A percentile compares a stretch with the other conserved stretches of the same genome.
These are phyloP conservation scores for Peromyscus nudipes DNA, from an alignment of 2,797 vertebrate species.

Conservation along the genomic window DNA sequence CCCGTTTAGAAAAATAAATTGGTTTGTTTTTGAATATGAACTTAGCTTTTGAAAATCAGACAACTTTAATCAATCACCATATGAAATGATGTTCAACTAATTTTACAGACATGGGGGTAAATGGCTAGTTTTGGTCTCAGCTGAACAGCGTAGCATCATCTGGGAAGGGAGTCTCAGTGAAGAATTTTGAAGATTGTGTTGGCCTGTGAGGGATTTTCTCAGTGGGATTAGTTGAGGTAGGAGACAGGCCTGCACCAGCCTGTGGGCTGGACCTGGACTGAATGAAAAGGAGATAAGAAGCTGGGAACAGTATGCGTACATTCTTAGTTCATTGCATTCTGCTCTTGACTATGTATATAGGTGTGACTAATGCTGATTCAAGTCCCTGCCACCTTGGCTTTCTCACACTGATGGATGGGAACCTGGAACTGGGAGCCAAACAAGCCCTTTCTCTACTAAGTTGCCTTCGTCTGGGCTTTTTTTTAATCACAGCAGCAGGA, in stretches of 20 bases:
- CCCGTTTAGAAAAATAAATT: background rate
- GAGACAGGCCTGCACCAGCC: background rate
- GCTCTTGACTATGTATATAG: no score
- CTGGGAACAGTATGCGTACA: background rate
- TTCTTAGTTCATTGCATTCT: background rate
- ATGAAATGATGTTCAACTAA: background rate
- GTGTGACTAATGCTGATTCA: background rate
- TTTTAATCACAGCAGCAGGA: background rate
- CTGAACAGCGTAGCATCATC: background rate
- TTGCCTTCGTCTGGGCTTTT: background rate
- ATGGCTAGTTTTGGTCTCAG: background rate
- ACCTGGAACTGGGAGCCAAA: background rate
- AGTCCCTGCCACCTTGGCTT: background rate
- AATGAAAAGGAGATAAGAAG: no score
- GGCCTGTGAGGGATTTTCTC: background rate
- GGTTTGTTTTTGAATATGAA: background rate
- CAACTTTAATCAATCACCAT: constrained; percentile 9
- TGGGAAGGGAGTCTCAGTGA: background rate
- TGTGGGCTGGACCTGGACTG: background rate
- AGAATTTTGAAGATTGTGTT: background rate
- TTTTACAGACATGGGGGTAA: background rate
- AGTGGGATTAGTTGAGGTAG: background rate
- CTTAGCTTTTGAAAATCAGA: constrained; percentile 28
- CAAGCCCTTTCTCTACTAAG: background rate
- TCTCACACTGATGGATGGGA: background rate